These are phyloP conservation scores for Epistrophella euchroma DNA, from an alignment of 2,888 invertebrate genomes.

Conservation along the genomic window DNA sequence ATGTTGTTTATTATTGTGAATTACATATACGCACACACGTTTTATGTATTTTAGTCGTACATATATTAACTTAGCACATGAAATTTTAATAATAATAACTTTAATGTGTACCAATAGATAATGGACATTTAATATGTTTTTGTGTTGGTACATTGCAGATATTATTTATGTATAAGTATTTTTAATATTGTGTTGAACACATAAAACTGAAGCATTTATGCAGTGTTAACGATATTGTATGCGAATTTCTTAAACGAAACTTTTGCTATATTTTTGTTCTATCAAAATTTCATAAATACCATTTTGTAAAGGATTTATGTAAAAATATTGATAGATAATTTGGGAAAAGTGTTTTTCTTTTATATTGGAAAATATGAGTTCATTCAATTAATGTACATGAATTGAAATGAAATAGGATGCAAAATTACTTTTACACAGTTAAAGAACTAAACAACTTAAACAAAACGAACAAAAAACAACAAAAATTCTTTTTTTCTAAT, in stretches of 20 bases:
- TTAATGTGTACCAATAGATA: slow-evolving; percentile 14
- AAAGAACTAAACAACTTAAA: slow-evolving; percentile 42
- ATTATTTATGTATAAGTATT: slow-evolving; percentile 21
- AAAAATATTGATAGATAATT: slow-evolving; percentile 24
- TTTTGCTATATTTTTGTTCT: slow-evolving; percentile 26
- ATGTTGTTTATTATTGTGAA: slow-evolving; percentile 50
- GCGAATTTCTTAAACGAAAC: slow-evolving; percentile 34
- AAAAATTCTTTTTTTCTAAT: slow-evolving; percentile 3
- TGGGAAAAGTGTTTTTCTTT: slow-evolving; percentile 13
- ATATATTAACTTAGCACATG: slow-evolving; percentile 21
- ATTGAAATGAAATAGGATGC: slow-evolving; percentile 69
- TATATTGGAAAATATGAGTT: slow-evolving; percentile 45
- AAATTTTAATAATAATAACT: slow-evolving; percentile 17
- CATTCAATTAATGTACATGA: slow-evolving; percentile 70
- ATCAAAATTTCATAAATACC: slow-evolving; percentile 39
- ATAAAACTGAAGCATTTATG: slow-evolving; percentile 57
- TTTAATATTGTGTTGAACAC: slow-evolving; percentile 44
- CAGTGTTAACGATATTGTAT: slow-evolving; percentile 43
- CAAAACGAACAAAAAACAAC: background rate
- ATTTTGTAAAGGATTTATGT: slow-evolving; percentile 11
- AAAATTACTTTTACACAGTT: slow-evolving; percentile 69
- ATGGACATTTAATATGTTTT: slow-evolving; percentile 34
- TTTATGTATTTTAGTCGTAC: slow-evolving; percentile 26
- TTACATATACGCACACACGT: slow-evolving; percentile 59
- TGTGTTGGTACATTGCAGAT: slow-evolving; percentile 44